A percentile compares a stretch with the other conserved stretches of the same genome.
phyloP scores from a whole-genome alignment of 2,113 vertebrate genomes.

The Phalacrocorax pelagicus region DNA sequence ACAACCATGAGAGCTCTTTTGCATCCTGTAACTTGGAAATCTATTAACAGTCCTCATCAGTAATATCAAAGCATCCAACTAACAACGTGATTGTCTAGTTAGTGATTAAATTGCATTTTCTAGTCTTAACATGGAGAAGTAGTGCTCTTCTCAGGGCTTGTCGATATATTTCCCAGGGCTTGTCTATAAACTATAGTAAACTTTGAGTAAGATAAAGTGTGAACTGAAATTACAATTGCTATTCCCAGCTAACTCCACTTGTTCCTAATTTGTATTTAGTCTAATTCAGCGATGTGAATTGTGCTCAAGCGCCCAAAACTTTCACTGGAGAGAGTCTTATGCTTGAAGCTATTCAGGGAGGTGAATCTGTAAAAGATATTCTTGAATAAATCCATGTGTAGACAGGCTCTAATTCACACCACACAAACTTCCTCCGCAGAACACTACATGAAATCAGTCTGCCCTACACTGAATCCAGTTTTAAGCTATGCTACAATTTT shows the following conservation, averaged over 20 bases:
- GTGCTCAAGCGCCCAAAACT: neutral
- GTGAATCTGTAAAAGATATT: neutral
- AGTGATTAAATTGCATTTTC: neutral
- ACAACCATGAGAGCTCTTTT: neutral
- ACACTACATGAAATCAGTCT: neutral
- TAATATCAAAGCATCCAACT: neutral
- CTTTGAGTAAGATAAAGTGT: neutral
- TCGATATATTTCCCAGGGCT: neutral
- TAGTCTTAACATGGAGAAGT: neutral
- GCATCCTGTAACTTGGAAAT: neutral
- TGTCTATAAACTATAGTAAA: neutral
- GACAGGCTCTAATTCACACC: constrained; percentile 37
- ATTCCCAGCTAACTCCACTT: neutral
- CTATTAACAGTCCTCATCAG: neutral
- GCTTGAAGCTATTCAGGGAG: constrained; percentile 6
- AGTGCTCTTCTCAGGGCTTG: neutral
- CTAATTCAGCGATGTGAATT: neutral
- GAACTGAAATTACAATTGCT: neutral
- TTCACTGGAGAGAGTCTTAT: neutral
- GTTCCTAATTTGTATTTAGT: neutral
- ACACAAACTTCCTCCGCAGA: neutral
- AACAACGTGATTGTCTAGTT: neutral
- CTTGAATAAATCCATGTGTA: neutral
- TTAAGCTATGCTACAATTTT: neutral
- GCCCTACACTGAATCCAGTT: neutral